Evolutionary conservation across 1,140 invertebrate genomes (phyloP), one percentile per base, ranked within the genome.

Genomic region (Cydia pomonella): DNA sequence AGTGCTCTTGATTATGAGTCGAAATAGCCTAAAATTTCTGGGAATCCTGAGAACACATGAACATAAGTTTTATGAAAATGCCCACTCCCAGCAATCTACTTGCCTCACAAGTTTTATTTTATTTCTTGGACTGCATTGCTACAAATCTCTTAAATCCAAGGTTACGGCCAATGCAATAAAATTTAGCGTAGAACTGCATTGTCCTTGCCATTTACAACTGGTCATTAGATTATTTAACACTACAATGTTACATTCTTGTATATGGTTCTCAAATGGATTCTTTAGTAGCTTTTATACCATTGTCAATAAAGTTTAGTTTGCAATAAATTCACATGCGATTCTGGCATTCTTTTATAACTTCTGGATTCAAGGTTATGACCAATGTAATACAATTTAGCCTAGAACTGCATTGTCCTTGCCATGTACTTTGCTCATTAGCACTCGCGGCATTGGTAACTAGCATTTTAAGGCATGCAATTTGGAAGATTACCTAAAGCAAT

Each of bases 321-420:
- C 3, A 53, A 18, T 18, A 53, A 18, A 21, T 53, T 47, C 4
- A 7, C 16, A 53, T 3, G n/a, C 50, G 16, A 53, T 18, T 18
- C 5, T 9, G 50, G 50, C 50, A 53, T 21, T 53, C n/a, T 53
- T 53, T 18, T 18, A 21, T 2, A 53, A 53, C 47, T n/a, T 6
- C 3, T 18, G 16, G n/a, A 59, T 7, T 2, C 21, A 59, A 59
- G 53, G 21, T n/a, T 59, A 59, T 2, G 53, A 21, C 9, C 53
- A 53, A 18, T 23, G 53, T 10, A 59, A 21, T 59, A 59, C 21
- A 59, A 59, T 59, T 53, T 59, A 59, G 53, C 21, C 53, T 59
- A 23, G 53, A 23, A 23, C 53, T 59, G 53, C 53, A 59, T 59
- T 12, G 53, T 59, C 21, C 53, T 59, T 59, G 53, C 53, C 53